Percentiles rank a stretch among this genome's conserved stretches.
Evolutionary conservation across 2,888 invertebrate species (phyloP).

Genomic region (Phyto melanocephala): DNA sequence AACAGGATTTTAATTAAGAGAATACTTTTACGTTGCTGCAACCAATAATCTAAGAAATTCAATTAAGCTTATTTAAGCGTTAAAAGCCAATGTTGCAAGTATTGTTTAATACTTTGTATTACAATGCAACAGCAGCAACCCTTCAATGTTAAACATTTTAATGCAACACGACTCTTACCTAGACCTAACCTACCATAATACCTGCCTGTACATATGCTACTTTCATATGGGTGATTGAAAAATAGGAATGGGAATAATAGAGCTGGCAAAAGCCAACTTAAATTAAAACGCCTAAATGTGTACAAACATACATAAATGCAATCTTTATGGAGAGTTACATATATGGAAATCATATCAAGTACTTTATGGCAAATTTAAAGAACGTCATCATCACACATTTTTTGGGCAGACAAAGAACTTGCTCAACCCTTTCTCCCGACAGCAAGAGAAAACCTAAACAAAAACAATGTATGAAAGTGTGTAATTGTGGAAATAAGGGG

Average conservation of each 20-base stretch:
- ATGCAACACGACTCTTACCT: conserved; percentile 47
- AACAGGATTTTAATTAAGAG: conserved; percentile 74
- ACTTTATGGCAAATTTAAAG: conserved; percentile 59
- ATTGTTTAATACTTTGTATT: conserved; percentile 29
- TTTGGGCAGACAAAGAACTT: conserved; percentile 22
- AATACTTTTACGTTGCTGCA: conserved; percentile 40
- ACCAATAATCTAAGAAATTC: conserved; percentile 71
- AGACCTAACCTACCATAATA: conserved; percentile 27
- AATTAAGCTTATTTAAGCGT: conserved; percentile 79
- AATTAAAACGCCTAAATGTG: conserved; percentile 66
- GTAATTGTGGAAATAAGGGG: background rate
- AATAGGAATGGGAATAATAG: conserved; percentile 45
- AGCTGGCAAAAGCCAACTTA: conserved; percentile 67
- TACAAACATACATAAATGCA: conserved; percentile 16
- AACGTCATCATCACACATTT: conserved; percentile 62
- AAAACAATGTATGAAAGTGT: background rate
- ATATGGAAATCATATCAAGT: conserved; percentile 55
- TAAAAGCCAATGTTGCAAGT: conserved; percentile 78
- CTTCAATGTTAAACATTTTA: conserved; percentile 37
- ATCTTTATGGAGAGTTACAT: conserved; percentile 2
- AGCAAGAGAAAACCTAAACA: background rate
- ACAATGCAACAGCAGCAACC: conserved; percentile 1
- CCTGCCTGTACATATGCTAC: conserved; percentile 39
- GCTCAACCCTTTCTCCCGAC: background rate
- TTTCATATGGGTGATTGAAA: background rate